These are phyloP conservation scores for Thaumetopoea pityocampa DNA, from an alignment of 1,140 invertebrate genomes.

Conservation along the genomic window DNA sequence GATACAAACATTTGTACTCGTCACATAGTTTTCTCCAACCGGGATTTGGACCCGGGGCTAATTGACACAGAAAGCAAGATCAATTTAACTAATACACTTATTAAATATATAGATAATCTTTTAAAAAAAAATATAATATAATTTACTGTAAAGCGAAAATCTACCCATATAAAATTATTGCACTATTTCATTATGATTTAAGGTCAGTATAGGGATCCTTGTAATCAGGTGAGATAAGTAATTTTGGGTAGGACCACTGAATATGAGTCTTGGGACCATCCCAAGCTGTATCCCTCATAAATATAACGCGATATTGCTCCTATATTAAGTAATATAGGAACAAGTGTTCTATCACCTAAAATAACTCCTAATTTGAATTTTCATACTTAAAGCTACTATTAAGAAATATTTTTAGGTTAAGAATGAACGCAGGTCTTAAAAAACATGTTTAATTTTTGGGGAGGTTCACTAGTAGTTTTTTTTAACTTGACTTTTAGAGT, in stretches of 20 bases:
- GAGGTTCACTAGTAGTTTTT: slow-evolving; percentile 8
- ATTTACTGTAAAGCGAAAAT: too few relatives aligned
- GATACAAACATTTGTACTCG: too few relatives aligned
- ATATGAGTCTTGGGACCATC: slow-evolving; percentile 14
- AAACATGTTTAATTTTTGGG: slow-evolving; percentile 16
- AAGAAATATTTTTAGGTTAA: not conserved
- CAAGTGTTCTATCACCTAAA: not conserved
- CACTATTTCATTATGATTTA: slow-evolving; percentile 11
- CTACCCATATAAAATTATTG: too few relatives aligned
- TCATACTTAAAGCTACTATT: not conserved
- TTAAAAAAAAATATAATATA: too few relatives aligned
- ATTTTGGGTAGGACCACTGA: slow-evolving; percentile 14
- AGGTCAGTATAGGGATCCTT: slow-evolving; percentile 2
- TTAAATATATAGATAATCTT: too few relatives aligned
- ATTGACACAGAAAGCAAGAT: too few relatives aligned
- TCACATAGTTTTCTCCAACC: too few relatives aligned
- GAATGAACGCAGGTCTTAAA: slow-evolving; percentile 12
- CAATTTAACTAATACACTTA: too few relatives aligned
- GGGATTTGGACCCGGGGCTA: too few relatives aligned
- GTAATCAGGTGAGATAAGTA: slow-evolving; percentile 15
- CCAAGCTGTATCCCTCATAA: slow-evolving; percentile 11
- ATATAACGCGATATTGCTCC: slow-evolving; percentile 11
- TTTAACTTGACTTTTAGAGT: slow-evolving; percentile 5
- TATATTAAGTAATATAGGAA: slow-evolving; percentile 6
- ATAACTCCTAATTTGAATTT: not conserved